Evolutionary conservation across 2,888 invertebrate species (phyloP).

Genomic region (Drosophila meridiana): DNA sequence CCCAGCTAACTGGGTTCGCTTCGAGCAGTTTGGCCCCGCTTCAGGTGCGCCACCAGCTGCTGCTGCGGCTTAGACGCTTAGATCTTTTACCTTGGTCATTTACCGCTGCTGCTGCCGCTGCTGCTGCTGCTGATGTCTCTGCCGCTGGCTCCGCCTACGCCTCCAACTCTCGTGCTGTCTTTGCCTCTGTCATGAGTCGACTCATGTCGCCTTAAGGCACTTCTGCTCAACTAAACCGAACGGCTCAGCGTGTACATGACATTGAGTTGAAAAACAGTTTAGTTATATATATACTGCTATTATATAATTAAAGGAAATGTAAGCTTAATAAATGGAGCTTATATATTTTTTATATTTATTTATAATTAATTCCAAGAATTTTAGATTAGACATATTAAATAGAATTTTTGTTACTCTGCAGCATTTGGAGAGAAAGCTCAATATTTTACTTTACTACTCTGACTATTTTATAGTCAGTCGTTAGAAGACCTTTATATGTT

Average conservation of each 20-base stretch:
- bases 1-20: slow-evolving; percentile 38
- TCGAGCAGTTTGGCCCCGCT: slow-evolving; percentile 25
- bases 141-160: background rate
- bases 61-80: slow-evolving; percentile 52
- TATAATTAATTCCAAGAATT: background rate
- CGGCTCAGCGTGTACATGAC: slow-evolving; percentile 30
- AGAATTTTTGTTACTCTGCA: too few relatives aligned
- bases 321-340: background rate
- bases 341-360: background rate
- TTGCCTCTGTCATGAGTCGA: slow-evolving; percentile 10
- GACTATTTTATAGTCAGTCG: too few relatives aligned
- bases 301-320: background rate
- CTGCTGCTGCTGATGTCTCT: background rate
- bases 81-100: slow-evolving; percentile 31
- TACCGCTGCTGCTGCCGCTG: background rate
- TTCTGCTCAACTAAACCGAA: slow-evolving; percentile 30
- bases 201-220: slow-evolving; percentile 48
- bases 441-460: too few relatives aligned
- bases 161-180: background rate
- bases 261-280: background rate
- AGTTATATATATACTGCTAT: background rate
- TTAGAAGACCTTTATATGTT: too few relatives aligned
- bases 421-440: too few relatives aligned
- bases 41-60: slow-evolving; percentile 59
- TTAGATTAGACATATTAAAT: background rate